These are phyloP conservation scores for Acipenser transmontanus DNA, from an alignment of 2,797 vertebrate genomes.

Conservation along the genomic window DNA sequence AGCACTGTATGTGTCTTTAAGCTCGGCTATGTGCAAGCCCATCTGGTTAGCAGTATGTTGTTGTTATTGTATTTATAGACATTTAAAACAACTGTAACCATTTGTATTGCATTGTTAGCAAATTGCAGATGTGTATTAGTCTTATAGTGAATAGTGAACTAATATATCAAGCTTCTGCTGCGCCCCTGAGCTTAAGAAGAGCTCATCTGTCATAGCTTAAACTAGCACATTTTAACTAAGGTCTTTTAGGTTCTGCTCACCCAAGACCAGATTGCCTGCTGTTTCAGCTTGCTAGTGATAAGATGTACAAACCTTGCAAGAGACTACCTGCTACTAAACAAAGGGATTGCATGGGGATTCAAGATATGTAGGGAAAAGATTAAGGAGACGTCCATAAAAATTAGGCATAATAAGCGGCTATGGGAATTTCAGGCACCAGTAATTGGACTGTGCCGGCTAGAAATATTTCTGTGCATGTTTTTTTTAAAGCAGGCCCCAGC, in stretches of 20 bases:
- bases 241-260: background rate
- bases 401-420: background rate
- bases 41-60: no score
- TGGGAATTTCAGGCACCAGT: background rate
- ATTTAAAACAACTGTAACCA: no score
- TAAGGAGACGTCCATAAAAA: background rate
- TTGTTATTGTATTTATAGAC: no score
- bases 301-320: background rate
- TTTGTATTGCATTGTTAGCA: no score
- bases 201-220: background rate
- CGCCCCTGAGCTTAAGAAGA: background rate
- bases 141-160: no score
- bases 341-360: background rate
- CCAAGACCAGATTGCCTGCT: background rate
- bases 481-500: no score
- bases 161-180: no score
- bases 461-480: no score
- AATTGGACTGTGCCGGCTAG: no score
- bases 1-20: no score
- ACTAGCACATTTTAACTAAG: background rate
- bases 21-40: no score
- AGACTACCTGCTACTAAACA: background rate
- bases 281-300: background rate
- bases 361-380: background rate
- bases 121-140: no score